Evolutionary conservation across 1,140 invertebrate genomes (phyloP), one percentile per base, ranked within the genome.

Genomic region (Atta colombica): DNA sequence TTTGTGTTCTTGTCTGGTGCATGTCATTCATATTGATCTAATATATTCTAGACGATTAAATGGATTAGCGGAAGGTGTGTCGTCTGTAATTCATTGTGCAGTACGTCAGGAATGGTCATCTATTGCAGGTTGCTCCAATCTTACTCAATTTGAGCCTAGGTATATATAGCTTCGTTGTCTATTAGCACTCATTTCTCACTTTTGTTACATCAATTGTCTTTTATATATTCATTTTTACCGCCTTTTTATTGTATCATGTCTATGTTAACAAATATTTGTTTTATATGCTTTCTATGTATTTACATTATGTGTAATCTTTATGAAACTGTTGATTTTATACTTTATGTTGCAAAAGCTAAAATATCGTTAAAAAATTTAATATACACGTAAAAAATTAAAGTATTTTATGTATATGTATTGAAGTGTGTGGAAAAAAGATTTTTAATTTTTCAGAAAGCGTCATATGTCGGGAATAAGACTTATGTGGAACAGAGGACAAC

Each of bases 401-500:
- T 25, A n/a, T 39, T 53, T 66, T 0, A 45, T n/a, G 53, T 28
- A 45, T 71, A 53, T 18, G 21, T 63, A 55, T 49, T 28, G 16
- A 7, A 80, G 49, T 53, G 7, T 66, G 18, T n/a, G 18, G 18
- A 14, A 66, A 75, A 49, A 88, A 51, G 45, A 78, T 87, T 69
- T 58, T 51, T 25, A 25, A 80, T 55, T 65, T 81, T 84, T 66
- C 72, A 97, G 97, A 88, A 96, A 97, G 87, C 95, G 97, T 63
- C 96, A 97, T 91, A 96, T 97, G 90, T 96, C 96, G 28, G 98
- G 98, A 3, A 96, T 98, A 16, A 96, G 98, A 80, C 93, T 98
- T 39, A 96, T 97, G 94, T 98, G 98, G 97, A 97, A 97, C 91
- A 96, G 96, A 90, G 97, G 97, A 0, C 95, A 97, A 90, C 96